Evolutionary conservation across 2,888 invertebrate species (phyloP), one percentile per base, ranked within the genome.

Genomic region (Cancer borealis): DNA sequence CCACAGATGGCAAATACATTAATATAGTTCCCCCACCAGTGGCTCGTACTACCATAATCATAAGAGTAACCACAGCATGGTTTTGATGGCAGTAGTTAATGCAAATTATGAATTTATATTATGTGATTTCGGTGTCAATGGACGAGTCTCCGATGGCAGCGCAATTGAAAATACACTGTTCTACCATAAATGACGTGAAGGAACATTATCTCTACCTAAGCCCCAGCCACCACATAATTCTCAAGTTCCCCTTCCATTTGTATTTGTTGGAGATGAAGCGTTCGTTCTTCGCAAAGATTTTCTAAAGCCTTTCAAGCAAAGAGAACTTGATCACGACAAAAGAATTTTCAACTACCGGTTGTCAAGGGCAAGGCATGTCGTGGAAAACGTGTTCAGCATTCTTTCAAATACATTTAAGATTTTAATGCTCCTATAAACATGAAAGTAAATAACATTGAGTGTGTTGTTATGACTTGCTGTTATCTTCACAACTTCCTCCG

Each of bases 41-140:
- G 49, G 92, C n/a, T 92, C 87, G 21, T 92, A 26, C 87, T 92
- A 92, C n/a, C 87, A 88, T 47, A 92, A 87, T 46, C 87, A 87
- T 39, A 92, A 84, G 39, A 87, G 92, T n/a, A 46, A 26, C 46
- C 84, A 92, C 47, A 92, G 92, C 30, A 87, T 92, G 47, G 92
- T 87, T 49, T 54, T 92, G 8, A 21, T 47, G 54, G 92, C n/a
- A 17, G 10, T 87, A n/a, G 87, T 47, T 26, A 84, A 92, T 84
- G 87, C 87, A 92, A 87, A 88, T 45, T 87, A 92, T n/a, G 47
- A 92, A 84, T 93, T 93, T 60, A 12, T 89, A 21, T 39, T 60
- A 45, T 88, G 88, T 49, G 93, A 93, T 93, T 54, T 88, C 60
- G 88, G 88, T 12, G 45, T 60, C 45, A 92, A 87, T 87, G 92